Evolutionary conservation across 2,113 vertebrate genomes (phyloP), one percentile per base, ranked within the genome.

Genomic region (Emydura subglobosa): DNA sequence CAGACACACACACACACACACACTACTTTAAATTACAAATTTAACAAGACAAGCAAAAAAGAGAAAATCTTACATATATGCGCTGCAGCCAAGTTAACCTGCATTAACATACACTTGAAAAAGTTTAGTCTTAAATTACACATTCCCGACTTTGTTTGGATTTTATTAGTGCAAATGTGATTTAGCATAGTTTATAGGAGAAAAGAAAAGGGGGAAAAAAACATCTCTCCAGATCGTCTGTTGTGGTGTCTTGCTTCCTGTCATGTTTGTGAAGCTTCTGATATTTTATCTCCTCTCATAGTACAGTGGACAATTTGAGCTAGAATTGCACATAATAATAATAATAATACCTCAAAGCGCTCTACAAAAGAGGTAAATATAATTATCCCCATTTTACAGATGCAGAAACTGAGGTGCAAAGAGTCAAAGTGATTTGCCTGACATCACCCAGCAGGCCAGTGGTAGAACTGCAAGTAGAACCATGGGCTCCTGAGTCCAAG

Each of bases 1-100:
- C 16, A 68, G 3, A 68, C 74, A 95, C 31, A 90, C 86, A 83
- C 74, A 95, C 31, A 90, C 86, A 83, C 47, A 68, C 87, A 80
- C 12, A 80, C 74, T 92, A 85, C 80, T 55, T 86, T 96, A 88
- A 96, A 82, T 79, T 95, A 87, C 19, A 97, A 95, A 97, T 91
- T 96, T 95, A 94, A 79, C 93, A 96, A 93, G 55, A 92, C 44
- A 92, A 88, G 51, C 1, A 5, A 6, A 91, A 85, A 59, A 68
- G 34, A 87, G 39, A 82, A 76, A 95, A 87, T 3, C 24, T 68
- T 86, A 53, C 5, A 5, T 86, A n/a, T 50, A 14, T 54, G 19
- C 2, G 2, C 22, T 86, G 25, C 68, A 89, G 55, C 74, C 93
- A 89, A 68, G 25, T 86, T 88, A 72, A 39, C 53, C 34, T 76